phyloP scores from a whole-genome alignment of 2,113 vertebrate genomes.

The Pontoporia blainvillei region DNA sequence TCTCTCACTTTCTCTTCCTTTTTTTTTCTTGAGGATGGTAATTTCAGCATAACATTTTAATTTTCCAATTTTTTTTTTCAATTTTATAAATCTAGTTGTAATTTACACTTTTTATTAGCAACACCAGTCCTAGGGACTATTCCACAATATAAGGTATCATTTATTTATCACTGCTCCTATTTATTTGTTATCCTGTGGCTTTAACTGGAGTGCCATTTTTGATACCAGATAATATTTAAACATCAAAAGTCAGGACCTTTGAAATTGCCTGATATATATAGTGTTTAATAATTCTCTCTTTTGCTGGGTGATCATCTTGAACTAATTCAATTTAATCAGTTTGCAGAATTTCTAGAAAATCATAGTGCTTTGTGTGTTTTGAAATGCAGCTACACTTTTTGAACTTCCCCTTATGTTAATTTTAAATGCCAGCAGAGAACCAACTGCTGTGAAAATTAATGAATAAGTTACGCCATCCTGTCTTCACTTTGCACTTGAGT shows the following conservation, averaged over 20 bases:
- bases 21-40: background rate
- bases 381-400: constrained; percentile 78
- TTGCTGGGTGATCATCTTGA: constrained; percentile 76
- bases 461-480: constrained; percentile 76
- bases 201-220: constrained; percentile 36
- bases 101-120: background rate
- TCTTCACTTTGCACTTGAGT: constrained; percentile 78
- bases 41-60: background rate
- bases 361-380: constrained; percentile 70
- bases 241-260: constrained; percentile 56
- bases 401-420: constrained; percentile 79
- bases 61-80: background rate
- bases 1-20: background rate
- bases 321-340: constrained; percentile 77
- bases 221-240: constrained; percentile 45
- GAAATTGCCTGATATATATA: constrained; percentile 67
- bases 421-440: constrained; percentile 82
- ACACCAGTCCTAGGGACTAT: background rate
- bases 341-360: constrained; percentile 77
- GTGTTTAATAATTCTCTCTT: constrained; percentile 74
- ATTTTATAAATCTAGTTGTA: background rate
- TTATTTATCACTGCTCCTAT: background rate
- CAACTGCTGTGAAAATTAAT: constrained; percentile 86
- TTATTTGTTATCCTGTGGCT: background rate
- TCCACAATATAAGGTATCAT: background rate